These are phyloP conservation scores for Myotis brandtii DNA, from an alignment of 2,113 vertebrate species.

Conservation along the genomic window DNA sequence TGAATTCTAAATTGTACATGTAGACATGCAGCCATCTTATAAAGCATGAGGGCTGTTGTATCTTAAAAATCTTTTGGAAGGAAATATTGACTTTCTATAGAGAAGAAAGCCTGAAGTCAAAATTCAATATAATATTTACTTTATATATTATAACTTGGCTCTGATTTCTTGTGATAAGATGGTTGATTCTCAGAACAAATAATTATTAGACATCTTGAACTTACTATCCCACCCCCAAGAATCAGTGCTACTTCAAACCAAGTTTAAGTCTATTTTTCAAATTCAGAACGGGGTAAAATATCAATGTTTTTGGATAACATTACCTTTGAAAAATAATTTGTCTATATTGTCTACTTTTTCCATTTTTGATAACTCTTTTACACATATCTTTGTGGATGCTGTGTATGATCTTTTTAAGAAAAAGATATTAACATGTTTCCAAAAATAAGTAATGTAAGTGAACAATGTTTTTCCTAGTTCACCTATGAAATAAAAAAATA, in stretches of 20 bases:
- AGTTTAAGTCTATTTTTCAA: conserved; percentile 66
- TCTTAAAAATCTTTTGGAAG: conserved; percentile 67
- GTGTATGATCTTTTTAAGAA: conserved; percentile 53
- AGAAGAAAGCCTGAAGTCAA: conserved; percentile 54
- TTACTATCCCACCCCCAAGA: background rate
- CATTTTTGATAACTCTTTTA: conserved; percentile 59
- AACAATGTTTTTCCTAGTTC: conserved; percentile 57
- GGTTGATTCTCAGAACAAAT: background rate
- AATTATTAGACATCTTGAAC: conserved; percentile 35
- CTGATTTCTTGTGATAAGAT: conserved; percentile 56
- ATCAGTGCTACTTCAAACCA: conserved; percentile 45
- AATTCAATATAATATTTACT: conserved; percentile 73
- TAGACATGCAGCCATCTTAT: conserved; percentile 45
- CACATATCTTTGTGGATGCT: conserved; percentile 16
- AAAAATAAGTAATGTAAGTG: conserved; percentile 56
- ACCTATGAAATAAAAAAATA: conserved; percentile 47
- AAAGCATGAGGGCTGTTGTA: conserved; percentile 59
- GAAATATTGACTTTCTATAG: conserved; percentile 37
- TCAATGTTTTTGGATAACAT: conserved; percentile 58
- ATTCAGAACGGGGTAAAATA: conserved; percentile 29
- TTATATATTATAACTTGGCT: conserved; percentile 60
- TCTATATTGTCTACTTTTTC: conserved; percentile 19
- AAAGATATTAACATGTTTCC: conserved; percentile 50
- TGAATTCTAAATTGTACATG: conserved; percentile 64
- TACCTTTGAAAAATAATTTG: conserved; percentile 56